phyloP scores from a whole-genome alignment of 2,113 vertebrate genomes.

The Hirundichthys speculiger region DNA sequence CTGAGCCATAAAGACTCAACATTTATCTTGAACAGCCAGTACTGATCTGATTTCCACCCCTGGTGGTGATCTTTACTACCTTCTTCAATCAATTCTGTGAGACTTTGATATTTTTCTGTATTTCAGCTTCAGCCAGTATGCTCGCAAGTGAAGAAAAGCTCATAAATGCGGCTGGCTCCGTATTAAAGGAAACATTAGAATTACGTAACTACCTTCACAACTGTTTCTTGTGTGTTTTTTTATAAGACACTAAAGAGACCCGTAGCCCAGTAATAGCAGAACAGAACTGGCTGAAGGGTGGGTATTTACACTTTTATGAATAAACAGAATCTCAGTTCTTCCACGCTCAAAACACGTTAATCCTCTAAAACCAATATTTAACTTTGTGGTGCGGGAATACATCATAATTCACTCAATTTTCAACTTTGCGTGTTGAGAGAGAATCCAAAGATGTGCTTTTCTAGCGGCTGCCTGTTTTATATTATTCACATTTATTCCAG shows the following conservation, averaged over 20 bases:
- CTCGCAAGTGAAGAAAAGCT: constrained; percentile 46
- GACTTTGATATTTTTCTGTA: constrained; percentile 11
- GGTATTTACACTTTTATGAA: constrained; percentile 54
- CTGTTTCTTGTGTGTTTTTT: constrained; percentile 49
- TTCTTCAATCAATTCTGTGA: constrained; percentile 16
- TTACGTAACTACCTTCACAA: constrained; percentile 40
- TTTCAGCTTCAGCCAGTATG: constrained; percentile 36
- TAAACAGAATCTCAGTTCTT: constrained; percentile 28
- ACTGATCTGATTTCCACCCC: constrained; percentile 14
- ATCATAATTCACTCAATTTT: constrained; percentile 38
- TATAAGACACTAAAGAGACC: constrained; percentile 23
- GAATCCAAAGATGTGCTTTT: constrained; percentile 43
- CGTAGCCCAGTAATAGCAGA: constrained; percentile 17
- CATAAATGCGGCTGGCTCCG: constrained; percentile 31
- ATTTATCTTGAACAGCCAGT: neutral
- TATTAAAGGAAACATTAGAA: constrained; percentile 39
- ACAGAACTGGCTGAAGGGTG: constrained; percentile 31
- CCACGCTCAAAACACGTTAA: constrained; percentile 41
- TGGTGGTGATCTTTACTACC: neutral
- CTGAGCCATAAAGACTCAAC: neutral
- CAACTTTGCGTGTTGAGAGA: constrained; percentile 32
- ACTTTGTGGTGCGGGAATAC: constrained; percentile 13
- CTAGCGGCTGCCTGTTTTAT: no score
- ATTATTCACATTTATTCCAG: no score
- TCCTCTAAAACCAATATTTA: constrained; percentile 29